Evolutionary conservation across 1,140 invertebrate genomes (phyloP).

Genomic region (Contarinia nasturtii): DNA sequence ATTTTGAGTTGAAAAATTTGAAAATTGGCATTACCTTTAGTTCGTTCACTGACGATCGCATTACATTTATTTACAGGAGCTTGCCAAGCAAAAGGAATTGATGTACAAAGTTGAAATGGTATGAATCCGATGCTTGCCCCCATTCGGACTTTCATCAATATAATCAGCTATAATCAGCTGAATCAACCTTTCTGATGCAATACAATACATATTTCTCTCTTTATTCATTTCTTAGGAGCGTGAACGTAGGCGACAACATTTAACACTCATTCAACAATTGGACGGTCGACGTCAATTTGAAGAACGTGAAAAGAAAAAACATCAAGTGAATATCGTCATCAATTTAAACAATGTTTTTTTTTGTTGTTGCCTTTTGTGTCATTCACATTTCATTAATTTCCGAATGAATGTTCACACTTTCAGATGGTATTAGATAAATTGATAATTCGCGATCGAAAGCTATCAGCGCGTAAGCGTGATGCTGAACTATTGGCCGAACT

Average conservation of each 20-base stretch:
- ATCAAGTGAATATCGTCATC: slow-evolving; percentile 29
- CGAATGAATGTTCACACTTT: neutral
- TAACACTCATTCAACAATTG: slow-evolving; percentile 67
- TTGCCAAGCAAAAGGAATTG: slow-evolving; percentile 70
- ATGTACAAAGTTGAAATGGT: slow-evolving; percentile 70
- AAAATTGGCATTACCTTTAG: too few relatives aligned
- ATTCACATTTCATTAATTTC: neutral
- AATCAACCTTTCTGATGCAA: too few relatives aligned
- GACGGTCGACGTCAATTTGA: slow-evolving; percentile 72
- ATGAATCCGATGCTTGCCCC: slow-evolving; percentile 27
- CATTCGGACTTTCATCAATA: too few relatives aligned
- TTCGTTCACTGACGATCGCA: slow-evolving; percentile 15
- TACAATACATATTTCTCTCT: neutral
- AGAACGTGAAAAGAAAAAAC: slow-evolving; percentile 67
- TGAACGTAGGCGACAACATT: slow-evolving; percentile 76
- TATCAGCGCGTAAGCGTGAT: slow-evolving; percentile 66
- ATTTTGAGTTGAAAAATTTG: neutral
- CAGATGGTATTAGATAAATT: slow-evolving; percentile 18
- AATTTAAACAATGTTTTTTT: too few relatives aligned
- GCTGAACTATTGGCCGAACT: slow-evolving; percentile 68
- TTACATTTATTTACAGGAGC: slow-evolving; percentile 73
- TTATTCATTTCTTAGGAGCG: slow-evolving; percentile 42
- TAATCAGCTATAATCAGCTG: too few relatives aligned
- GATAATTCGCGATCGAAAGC: slow-evolving; percentile 42
- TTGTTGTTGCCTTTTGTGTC: neutral